phyloP scores from a whole-genome alignment of 2,888 invertebrate genomes.

The Heteropelma amictum region DNA sequence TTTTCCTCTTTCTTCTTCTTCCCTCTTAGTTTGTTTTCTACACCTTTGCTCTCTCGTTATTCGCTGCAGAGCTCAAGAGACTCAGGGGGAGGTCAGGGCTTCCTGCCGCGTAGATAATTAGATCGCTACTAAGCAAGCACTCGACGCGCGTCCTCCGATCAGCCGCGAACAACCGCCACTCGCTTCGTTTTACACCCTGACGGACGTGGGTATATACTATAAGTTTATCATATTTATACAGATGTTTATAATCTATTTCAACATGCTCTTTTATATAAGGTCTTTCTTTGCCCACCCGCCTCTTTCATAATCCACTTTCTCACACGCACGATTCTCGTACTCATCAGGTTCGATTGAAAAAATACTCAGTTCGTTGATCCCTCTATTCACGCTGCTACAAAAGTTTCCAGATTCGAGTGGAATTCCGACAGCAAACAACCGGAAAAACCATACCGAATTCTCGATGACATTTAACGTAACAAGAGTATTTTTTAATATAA shows the following conservation, averaged over 20 bases:
- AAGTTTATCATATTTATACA: slow-evolving; percentile 23
- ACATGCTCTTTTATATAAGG: slow-evolving; percentile 48
- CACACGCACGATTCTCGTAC: slow-evolving; percentile 43
- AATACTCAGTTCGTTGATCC: background rate
- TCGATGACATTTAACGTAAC: no score
- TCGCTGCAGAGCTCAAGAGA: slow-evolving; percentile 62
- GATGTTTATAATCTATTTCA: slow-evolving; percentile 32
- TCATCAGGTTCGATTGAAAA: slow-evolving; percentile 15
- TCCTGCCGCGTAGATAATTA: slow-evolving; percentile 78
- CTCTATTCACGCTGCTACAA: background rate
- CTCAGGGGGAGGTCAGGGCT: slow-evolving; percentile 74
- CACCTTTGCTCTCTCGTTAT: slow-evolving; percentile 56
- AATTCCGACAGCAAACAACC: no score
- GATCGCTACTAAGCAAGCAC: slow-evolving; percentile 77
- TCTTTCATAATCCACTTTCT: slow-evolving; percentile 33
- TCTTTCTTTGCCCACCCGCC: slow-evolving; percentile 30
- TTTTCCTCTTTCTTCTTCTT: slow-evolving; percentile 6
- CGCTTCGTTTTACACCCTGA: slow-evolving; percentile 56
- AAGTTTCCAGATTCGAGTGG: no score
- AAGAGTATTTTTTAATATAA: no score
- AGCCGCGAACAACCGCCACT: slow-evolving; percentile 59
- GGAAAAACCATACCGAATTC: no score
- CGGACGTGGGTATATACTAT: slow-evolving; percentile 37
- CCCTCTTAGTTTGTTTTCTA: slow-evolving; percentile 15
- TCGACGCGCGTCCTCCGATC: slow-evolving; percentile 68